phyloP scores from a whole-genome alignment of 2,113 vertebrate genomes.

The Callorhinus ursinus region DNA sequence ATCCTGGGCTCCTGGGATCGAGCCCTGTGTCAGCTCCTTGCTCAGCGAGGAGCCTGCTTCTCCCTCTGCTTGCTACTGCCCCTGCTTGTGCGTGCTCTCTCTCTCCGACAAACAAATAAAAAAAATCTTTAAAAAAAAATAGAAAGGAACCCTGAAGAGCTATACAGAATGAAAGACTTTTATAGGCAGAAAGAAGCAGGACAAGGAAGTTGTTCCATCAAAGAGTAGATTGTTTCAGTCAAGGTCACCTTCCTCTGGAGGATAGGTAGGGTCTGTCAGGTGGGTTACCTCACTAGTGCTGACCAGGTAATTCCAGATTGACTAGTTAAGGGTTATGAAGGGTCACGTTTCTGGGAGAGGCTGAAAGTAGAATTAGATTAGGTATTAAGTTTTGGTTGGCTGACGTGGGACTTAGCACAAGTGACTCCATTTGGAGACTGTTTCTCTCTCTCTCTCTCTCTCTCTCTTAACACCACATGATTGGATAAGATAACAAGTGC shows the following conservation, averaged over 20 bases:
- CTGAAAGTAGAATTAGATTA: neutral
- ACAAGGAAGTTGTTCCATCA: neutral
- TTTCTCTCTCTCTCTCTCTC: neutral
- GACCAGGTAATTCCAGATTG: neutral
- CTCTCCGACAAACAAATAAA: neutral
- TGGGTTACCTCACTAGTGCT: neutral
- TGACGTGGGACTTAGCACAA: neutral
- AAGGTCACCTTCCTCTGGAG: neutral
- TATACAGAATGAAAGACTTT: neutral
- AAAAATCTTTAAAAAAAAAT: neutral
- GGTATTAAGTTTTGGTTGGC: neutral
- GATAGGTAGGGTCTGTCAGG: neutral
- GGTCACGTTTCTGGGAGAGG: neutral
- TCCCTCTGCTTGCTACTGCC: neutral
- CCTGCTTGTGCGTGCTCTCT: neutral
- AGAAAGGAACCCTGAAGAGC: neutral
- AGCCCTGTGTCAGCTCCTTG: neutral
- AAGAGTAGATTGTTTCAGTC: neutral
- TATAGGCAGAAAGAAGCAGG: neutral
- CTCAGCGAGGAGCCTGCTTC: neutral
- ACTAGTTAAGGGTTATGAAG: neutral
- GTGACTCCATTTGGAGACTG: neutral
- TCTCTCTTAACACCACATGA: too few species aligned
- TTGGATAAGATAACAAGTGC: neutral
- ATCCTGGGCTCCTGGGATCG: neutral